Base-by-base conservation (phyloP, 2,888 invertebrate genomes). In the Morinoia aosen region DNA sequence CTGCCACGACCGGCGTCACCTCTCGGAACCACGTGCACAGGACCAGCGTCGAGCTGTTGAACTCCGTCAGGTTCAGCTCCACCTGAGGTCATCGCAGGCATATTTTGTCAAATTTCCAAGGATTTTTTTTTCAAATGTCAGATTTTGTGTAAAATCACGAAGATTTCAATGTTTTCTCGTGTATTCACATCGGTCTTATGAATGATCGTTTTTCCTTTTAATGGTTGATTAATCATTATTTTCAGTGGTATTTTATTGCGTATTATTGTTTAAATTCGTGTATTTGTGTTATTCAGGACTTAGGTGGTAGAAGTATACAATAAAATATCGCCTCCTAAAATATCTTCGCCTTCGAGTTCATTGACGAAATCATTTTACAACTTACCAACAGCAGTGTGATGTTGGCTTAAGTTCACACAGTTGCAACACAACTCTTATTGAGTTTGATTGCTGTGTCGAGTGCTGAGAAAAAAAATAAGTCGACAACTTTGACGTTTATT, bases 11-110 rank as follows among this genome's bases (percentile, higher is more conserved):
- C 16, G 91, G 40, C 16, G 56, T 40, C 48, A 91, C 91, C 56
- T 40, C 91, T 56, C 91, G 40, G 25, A 91, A 48, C 91, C 91
- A 91, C 91, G 39, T 91, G 91, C 91, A 91, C 25, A 91, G 7
- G 12, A 40, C 25, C 39, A 91, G 5, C 25, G 91, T 91, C 25
- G 33, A 33, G 48, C 91, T 48, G 39, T 14, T 91, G 56, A 91
- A 91, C 40, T 91, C 56, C 0, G 40, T 91, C 12, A 91, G 25
- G 40, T 91, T 40, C 4, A 91, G 40, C 33, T 19, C 2, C 33
- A 91, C 91, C 91, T 91, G 56, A 40, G 19, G 12, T 61, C 61
- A 61, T 48, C 48, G 5, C 48, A 48, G n/a, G n/a, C n/a, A n/a
- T n/a, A n/a, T n/a, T n/a, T n/a, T n/a, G n/a, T n/a, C n/a, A n/a